Base-by-base conservation (phyloP, 2,888 invertebrate species). In the Trisateles emortualis region DNA sequence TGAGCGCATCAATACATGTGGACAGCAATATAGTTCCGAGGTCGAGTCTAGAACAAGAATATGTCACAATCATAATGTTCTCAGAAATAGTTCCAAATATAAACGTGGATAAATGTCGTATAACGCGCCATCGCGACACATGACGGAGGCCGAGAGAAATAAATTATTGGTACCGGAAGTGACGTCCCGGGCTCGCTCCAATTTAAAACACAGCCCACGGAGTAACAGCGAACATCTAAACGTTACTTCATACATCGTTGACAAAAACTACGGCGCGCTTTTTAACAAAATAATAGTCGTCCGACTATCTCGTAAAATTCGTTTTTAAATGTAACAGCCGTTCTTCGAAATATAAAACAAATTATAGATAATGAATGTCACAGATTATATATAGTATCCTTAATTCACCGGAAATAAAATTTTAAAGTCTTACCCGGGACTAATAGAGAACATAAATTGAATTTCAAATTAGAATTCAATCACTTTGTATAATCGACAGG, bases 91-190 rank as follows among this genome's bases (percentile, higher is more conserved):
- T 85, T 88, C 87, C 80, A 86, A 88, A 86, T 87, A 82, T 90
- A 88, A 86, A 86, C 74, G 78, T 83, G 83, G 83, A 86, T 87
- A 86, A 86, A 87, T 87, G 84, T 87, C 88, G 86, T 85, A 85
- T 87, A 86, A 81, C 82, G 81, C 87, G 81, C 87, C 84, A 86
- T 87, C 88, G 83, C 88, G 83, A 84, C 90, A 84, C 79, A 83
- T 84, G 87, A 85, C 83, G 84, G 87, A 86, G 89, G 83, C 86
- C 84, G 84, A 83, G 86, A 86, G 86, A 87, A 87, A 88, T 90
- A 90, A 91, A 88, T 90, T 88, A 92, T 91, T 88, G 85, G 81
- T 82, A 90, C 89, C 90, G 92, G 92, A 92, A 91, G 87, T 91
- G 91, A 91, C 92, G 92, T 90, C 82, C 80, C 85, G 74, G 72